Evolutionary conservation across 1,140 invertebrate genomes (phyloP), one percentile per base, ranked within the genome.

Genomic region (Hyposmocoma kahamanoa): DNA sequence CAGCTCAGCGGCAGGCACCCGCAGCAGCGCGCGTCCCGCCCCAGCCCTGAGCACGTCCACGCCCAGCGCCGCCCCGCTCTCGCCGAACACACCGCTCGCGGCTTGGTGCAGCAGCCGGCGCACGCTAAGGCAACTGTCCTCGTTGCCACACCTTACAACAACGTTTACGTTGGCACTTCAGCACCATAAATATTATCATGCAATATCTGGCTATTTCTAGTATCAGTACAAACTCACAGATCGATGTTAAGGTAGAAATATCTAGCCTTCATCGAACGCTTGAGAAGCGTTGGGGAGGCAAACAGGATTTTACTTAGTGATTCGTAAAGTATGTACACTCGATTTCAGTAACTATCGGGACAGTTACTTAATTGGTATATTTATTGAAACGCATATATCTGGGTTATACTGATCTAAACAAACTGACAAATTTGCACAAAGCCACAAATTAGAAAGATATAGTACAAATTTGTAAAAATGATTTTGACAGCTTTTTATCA

Each of bases 11-110:
- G 50, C 56, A 1, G 13, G 45, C 17, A 68, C 60, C 8, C 72
- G 53, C 26, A 67, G 50, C 28, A 72, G 24, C 10, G 50, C 59
- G 11, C 47, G 34, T 1, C 22, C 28, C 17, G 15, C 24, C 20
- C 38, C 45, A 15, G 44, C 60, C 9, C 49, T 53, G 22, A 67
- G 55, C 28, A 75, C 56, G 46, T 64, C 64, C 10, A 38, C 67
- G 21, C 39, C 44, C 19, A 42, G 47, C 1, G 42, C 18, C n/a
- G 38, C 38, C 13, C 61, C 56, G n/a, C 48, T 47, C 47, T 65
- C 58, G 1, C 65, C 65, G 21, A 68, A 64, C 26, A 69, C 11
- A 1, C 52, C 38, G 6, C 46, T 48, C 5, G 44, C 49, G 0
- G 52, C 58, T 19, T 46, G 18, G 26, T 52, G 47, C 15, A 71